A percentile compares a stretch with the other conserved stretches of the same genome.
Conservation (phyloP, 2,888 invertebrate genomes). For the Scrobipalpa atriplicella region DNA sequence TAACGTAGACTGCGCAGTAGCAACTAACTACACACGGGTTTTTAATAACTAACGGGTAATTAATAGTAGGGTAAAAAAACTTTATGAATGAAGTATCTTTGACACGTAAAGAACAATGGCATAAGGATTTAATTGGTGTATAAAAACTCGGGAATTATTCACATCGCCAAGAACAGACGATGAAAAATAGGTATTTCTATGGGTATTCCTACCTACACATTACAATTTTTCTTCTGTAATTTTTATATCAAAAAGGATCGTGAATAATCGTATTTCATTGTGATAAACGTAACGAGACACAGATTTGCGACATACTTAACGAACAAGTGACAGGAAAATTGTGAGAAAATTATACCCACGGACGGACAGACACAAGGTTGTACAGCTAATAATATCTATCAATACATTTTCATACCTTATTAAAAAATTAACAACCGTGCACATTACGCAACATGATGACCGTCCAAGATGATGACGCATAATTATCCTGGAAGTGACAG, state of each 20-base stretch:
- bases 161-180: background rate
- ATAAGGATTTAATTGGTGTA: background rate
- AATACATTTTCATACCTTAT: background rate
- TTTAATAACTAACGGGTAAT: background rate
- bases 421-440: background rate
- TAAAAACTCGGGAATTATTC: background rate
- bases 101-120: slow-evolving; percentile 1
- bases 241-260: too few species aligned
- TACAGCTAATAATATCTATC: background rate
- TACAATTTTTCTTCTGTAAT: too few species aligned
- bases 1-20: background rate
- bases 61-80: slow-evolving; percentile 2
- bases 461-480: too few species aligned
- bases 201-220: background rate
- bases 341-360: background rate
- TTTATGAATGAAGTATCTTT: background rate
- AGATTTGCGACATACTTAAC: background rate
- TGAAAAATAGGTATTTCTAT: background rate
- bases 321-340: background rate
- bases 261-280: too few species aligned
- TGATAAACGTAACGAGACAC: too few species aligned
- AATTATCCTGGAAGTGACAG: background rate
- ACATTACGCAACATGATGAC: slow-evolving; percentile 11
- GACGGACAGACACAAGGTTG: background rate
- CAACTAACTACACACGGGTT: background rate